phyloP scores from a whole-genome alignment of 35 echinoderm and acorn worm genomes.

The Diadema setosum region DNA sequence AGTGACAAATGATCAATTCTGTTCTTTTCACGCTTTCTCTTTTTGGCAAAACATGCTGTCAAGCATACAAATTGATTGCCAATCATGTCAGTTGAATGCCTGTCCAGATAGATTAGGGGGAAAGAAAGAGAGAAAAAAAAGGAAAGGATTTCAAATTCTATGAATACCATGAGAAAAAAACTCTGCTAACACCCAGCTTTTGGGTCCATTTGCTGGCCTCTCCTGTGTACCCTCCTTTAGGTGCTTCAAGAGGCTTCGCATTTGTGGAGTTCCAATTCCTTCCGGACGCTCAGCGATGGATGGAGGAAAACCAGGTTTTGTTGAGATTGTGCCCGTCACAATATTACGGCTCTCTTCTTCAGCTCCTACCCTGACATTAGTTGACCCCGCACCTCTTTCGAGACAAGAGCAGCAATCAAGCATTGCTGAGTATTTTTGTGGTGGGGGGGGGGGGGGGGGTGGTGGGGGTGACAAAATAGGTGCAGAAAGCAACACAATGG shows the following conservation, averaged over 20 bases:
- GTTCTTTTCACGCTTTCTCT: too few species aligned
- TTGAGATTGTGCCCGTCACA: slow-evolving; percentile 64
- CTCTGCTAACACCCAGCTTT: neutral
- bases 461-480: neutral
- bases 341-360: neutral
- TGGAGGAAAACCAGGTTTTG: slow-evolving; percentile 99
- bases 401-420: neutral
- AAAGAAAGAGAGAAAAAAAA: neutral
- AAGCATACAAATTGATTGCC: too few species aligned
- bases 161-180: neutral
- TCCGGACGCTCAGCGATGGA: slow-evolving; percentile 96
- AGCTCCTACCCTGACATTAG: neutral
- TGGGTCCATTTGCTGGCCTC: slow-evolving; percentile 29
- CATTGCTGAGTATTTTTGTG: neutral
- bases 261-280: slow-evolving; percentile 99
- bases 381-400: neutral
- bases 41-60: too few species aligned
- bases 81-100: too few species aligned
- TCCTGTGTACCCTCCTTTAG: slow-evolving; percentile 67
- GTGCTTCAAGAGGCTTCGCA: slow-evolving; percentile 99
- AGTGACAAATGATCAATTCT: too few species aligned
- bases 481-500: neutral
- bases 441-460: neutral
- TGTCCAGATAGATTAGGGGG: neutral
- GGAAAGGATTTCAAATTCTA: neutral